These are phyloP conservation scores for Xanthia icteritia DNA, from an alignment of 2,888 invertebrate species.

Conservation along the genomic window DNA sequence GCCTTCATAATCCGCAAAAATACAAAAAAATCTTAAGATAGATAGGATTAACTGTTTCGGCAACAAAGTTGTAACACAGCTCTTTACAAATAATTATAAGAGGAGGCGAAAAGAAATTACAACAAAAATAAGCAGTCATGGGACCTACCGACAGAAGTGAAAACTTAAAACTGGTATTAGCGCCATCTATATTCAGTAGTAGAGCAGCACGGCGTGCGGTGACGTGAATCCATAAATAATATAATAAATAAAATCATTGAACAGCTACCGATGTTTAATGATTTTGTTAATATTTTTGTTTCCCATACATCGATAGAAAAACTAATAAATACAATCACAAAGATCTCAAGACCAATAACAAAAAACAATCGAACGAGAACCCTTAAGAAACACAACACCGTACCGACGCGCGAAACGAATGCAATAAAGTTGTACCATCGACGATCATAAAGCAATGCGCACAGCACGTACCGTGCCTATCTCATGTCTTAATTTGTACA, in stretches of 20 bases:
- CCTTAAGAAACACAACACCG: constrained; percentile 51
- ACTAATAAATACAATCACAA: constrained; percentile 33
- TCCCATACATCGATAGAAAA: background rate
- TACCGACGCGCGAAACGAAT: constrained; percentile 54
- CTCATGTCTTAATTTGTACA: constrained; percentile 87
- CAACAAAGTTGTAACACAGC: background rate
- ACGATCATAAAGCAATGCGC: constrained; percentile 66
- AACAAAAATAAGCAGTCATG: too few species aligned
- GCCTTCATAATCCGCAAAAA: too few species aligned
- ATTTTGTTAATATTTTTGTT: too few species aligned
- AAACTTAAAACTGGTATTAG: too few species aligned
- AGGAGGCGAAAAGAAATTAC: too few species aligned
- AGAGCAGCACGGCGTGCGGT: too few species aligned
- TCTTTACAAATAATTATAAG: background rate
- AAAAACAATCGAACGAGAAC: constrained; percentile 35
- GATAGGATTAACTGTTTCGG: too few species aligned
- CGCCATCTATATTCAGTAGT: too few species aligned
- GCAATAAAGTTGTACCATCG: constrained; percentile 63
- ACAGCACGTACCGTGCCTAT: constrained; percentile 74
- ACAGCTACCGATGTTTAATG: background rate
- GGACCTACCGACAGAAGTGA: too few species aligned
- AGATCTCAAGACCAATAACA: constrained; percentile 35
- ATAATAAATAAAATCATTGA: background rate
- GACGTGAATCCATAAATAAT: too few species aligned
- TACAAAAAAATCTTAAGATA: background rate